Conservation (phyloP, 2,113 vertebrate genomes). For the Oceanites oceanicus region DNA sequence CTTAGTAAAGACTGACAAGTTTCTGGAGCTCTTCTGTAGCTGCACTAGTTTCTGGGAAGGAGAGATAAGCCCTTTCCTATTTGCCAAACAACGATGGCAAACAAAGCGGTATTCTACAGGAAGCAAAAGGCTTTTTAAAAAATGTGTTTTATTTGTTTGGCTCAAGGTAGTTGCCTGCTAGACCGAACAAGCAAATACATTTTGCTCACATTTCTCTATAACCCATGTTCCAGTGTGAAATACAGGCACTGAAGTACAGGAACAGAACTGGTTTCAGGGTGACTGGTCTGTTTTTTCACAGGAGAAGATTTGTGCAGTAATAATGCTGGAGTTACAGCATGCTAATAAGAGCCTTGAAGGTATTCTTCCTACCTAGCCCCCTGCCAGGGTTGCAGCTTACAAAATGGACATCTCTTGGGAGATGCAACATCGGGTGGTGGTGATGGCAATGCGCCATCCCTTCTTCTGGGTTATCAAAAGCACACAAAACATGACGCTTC, state of each 20-base stretch:
- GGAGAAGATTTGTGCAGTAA: not conserved
- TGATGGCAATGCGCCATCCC: not conserved
- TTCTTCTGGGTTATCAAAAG: not conserved
- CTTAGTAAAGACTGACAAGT: conserved; percentile 42
- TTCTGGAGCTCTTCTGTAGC: conserved; percentile 51
- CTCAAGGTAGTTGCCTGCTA: not conserved
- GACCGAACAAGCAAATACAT: conserved; percentile 7
- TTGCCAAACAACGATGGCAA: conserved; percentile 49
- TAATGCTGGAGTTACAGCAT: not conserved
- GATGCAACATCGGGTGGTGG: not conserved
- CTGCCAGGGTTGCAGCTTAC: not conserved
- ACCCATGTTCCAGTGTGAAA: not conserved
- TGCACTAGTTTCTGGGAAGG: conserved; percentile 41
- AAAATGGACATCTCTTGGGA: not conserved
- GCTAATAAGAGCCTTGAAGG: not conserved
- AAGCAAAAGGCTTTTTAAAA: conserved; percentile 33
- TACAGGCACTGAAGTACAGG: not conserved
- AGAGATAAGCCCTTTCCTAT: conserved; percentile 58
- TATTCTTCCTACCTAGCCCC: not conserved
- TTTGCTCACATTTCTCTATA: conserved; percentile 6
- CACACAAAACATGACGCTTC: not conserved
- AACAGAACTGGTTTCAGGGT: not conserved
- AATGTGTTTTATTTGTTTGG: conserved; percentile 25
- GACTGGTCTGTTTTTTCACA: not conserved
- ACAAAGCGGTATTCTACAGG: conserved; percentile 17